Evolutionary conservation across 30 jellyfish, hydroid and myxozoan genomes (phyloP).

Genomic region (Aurelia coerulea): DNA sequence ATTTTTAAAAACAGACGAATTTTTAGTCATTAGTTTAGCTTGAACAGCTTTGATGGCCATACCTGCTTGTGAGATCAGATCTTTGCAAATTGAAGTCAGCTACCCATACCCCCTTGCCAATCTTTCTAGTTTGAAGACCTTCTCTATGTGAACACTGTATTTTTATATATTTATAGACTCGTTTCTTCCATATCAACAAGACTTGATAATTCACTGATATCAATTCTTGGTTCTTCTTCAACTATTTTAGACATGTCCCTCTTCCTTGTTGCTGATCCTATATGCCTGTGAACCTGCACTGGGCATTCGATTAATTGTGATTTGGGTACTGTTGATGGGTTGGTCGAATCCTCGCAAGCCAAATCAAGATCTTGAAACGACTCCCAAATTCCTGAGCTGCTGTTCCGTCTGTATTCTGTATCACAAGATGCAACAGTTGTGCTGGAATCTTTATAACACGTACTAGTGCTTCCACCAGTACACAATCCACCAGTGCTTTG

Average conservation of each 20-base stretch:
- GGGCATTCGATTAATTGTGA: slow-evolving; percentile 24
- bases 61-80: too few relatives aligned
- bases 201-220: slow-evolving; percentile 9
- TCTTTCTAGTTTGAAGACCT: too few relatives aligned
- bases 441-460: slow-evolving; percentile 41
- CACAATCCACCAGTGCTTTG: background rate
- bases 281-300: slow-evolving; percentile 28
- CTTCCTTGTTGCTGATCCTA: slow-evolving; percentile 3
- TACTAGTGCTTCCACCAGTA: slow-evolving; percentile 49
- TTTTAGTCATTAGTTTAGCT: too few relatives aligned
- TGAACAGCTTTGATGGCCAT: too few relatives aligned
- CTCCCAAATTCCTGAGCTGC: slow-evolving; percentile 46
- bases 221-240: slow-evolving; percentile 19
- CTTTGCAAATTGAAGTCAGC: too few relatives aligned
- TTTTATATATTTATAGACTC: background rate
- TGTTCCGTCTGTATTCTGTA: slow-evolving; percentile 31
- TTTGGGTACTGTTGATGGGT: slow-evolving; percentile 41
- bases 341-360: slow-evolving; percentile 24
- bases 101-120: too few relatives aligned
- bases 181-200: slow-evolving; percentile 56
- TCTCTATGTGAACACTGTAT: too few relatives aligned
- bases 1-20: too few relatives aligned
- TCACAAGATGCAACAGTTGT: slow-evolving; percentile 64
- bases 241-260: slow-evolving; percentile 11
- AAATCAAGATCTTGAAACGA: slow-evolving; percentile 59